A percentile compares a stretch with the other conserved stretches of the same genome.
Conservation (phyloP, 2,888 invertebrate genomes). For the Ophion slaviceki region DNA sequence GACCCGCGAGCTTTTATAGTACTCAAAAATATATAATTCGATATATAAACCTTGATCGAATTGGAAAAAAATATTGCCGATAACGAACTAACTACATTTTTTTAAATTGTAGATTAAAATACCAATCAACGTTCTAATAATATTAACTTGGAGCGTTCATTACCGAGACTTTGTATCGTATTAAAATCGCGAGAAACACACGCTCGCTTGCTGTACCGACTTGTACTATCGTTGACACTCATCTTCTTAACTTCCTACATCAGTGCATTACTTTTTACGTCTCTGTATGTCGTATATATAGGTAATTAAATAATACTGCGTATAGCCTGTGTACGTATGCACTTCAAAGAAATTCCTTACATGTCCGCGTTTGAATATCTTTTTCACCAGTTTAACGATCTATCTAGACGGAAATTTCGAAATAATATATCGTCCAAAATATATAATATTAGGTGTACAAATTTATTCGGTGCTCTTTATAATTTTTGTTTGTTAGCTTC, state of each 20-base stretch:
- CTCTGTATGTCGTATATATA: constrained; percentile 29
- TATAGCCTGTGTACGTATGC: constrained; percentile 30
- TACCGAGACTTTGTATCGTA: constrained; percentile 24
- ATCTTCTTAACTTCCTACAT: constrained; percentile 41
- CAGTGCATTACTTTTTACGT: constrained; percentile 8
- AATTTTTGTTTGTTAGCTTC: no score
- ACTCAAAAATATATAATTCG: constrained; percentile 4
- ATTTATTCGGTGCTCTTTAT: no score
- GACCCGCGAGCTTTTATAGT: constrained; percentile 48
- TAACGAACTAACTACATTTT: neutral
- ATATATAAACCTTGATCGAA: neutral
- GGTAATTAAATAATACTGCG: constrained; percentile 52
- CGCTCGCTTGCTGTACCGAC: constrained; percentile 14
- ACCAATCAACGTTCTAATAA: constrained; percentile 36
- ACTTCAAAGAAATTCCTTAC: constrained; percentile 44
- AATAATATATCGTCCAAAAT: constrained; percentile 9
- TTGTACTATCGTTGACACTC: constrained; percentile 54
- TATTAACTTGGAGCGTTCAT: constrained; percentile 19
- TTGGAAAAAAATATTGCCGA: neutral
- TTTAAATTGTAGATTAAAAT: neutral
- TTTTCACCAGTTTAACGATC: neutral
- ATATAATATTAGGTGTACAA: neutral
- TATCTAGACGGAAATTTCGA: constrained; percentile 36
- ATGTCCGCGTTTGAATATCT: constrained; percentile 16
- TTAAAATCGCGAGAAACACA: constrained; percentile 36